A percentile compares a stretch with the other conserved stretches of the same genome.
Evolutionary conservation across 2,797 vertebrate species (phyloP).

Genomic region (Anableps anableps): DNA sequence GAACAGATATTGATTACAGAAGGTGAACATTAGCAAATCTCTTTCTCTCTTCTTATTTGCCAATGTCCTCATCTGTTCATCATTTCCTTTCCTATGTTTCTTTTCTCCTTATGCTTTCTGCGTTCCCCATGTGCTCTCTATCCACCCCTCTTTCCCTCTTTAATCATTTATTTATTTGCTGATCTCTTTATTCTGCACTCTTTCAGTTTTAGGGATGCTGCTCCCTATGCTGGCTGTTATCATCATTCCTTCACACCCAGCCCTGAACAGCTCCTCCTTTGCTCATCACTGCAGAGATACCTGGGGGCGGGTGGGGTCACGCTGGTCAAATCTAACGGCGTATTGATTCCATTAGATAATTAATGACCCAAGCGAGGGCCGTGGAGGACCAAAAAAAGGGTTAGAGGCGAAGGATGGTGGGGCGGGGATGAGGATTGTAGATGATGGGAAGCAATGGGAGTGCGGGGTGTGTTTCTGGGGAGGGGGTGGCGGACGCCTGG

Average conservation of each 20-base stretch:
- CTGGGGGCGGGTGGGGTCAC: slow-evolving; percentile 79
- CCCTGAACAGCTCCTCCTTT: slow-evolving; percentile 60
- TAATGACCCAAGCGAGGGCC: slow-evolving; percentile 81
- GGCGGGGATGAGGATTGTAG: slow-evolving; percentile 23
- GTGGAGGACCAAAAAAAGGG: slow-evolving; percentile 66
- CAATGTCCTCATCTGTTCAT: slow-evolving; percentile 61
- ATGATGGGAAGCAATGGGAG: slow-evolving; percentile 40
- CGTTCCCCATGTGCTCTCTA: slow-evolving; percentile 48
- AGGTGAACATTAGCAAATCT: slow-evolving; percentile 77
- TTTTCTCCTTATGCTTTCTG: slow-evolving; percentile 38
- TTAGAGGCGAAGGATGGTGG: slow-evolving; percentile 39
- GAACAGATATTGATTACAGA: slow-evolving; percentile 74
- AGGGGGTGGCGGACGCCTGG: slow-evolving; percentile 42
- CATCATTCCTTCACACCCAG: slow-evolving; percentile 60
- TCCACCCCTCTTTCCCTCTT: slow-evolving; percentile 46
- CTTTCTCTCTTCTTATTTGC: slow-evolving; percentile 61
- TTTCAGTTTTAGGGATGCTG: slow-evolving; percentile 62
- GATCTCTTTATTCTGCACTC: slow-evolving; percentile 71
- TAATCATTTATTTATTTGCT: slow-evolving; percentile 77
- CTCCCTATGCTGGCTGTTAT: slow-evolving; percentile 47
- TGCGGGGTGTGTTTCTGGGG: neutral
- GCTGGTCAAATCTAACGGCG: slow-evolving; percentile 81
- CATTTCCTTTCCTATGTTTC: slow-evolving; percentile 44
- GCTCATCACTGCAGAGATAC: slow-evolving; percentile 71
- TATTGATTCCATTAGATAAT: slow-evolving; percentile 89